These are phyloP conservation scores for Emydocephalus ijimae DNA, from an alignment of 2,113 vertebrate genomes.

Conservation along the genomic window DNA sequence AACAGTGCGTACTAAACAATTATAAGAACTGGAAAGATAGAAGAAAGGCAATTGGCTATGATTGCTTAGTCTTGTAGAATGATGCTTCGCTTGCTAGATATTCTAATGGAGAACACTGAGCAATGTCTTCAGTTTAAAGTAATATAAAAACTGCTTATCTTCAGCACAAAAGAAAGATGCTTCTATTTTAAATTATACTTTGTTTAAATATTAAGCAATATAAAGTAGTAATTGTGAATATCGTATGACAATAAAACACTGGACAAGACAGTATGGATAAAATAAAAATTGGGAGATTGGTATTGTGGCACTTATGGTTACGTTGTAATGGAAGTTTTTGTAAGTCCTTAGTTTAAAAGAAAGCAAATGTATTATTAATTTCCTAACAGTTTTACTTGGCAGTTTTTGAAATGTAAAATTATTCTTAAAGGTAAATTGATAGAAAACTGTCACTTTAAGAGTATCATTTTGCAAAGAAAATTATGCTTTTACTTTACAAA, in stretches of 20 bases:
- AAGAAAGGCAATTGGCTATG: not conserved
- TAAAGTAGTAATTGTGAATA: not conserved
- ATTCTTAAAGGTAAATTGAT: conserved; percentile 28
- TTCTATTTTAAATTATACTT: not conserved
- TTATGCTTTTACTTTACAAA: conserved; percentile 54
- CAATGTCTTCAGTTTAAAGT: not conserved
- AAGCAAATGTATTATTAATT: conserved; percentile 15
- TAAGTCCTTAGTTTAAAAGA: conserved; percentile 16
- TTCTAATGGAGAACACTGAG: not conserved
- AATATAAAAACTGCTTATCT: not conserved
- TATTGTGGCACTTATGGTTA: not conserved
- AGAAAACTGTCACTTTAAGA: conserved; percentile 35
- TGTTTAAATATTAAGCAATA: not conserved
- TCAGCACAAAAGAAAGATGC: not conserved
- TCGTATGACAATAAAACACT: not conserved
- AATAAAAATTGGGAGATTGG: not conserved
- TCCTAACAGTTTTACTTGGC: not conserved
- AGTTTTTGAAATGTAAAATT: not conserved
- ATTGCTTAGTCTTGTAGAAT: not conserved
- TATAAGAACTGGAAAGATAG: not conserved
- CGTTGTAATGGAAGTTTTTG: not conserved
- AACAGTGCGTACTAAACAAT: not conserved
- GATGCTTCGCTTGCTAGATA: not conserved
- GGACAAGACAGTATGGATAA: not conserved
- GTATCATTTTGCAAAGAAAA: conserved; percentile 52